Evolutionary conservation across 2,797 vertebrate species (phyloP).

Genomic region (Rhinogobio ventralis): DNA sequence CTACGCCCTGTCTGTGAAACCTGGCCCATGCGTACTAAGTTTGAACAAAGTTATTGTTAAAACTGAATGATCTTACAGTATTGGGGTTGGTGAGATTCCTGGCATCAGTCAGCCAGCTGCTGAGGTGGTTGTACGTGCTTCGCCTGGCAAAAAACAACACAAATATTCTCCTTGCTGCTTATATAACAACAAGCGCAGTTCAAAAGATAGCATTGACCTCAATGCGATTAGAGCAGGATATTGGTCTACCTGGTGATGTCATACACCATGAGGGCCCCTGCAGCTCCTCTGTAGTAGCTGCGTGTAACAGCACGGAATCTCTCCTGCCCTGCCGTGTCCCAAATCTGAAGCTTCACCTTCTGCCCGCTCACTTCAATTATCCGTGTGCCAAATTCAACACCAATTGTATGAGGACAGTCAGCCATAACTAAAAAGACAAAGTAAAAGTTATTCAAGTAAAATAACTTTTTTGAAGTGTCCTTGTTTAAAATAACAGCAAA

Average conservation of each 20-base stretch:
- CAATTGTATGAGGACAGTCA: slow-evolving; percentile 98
- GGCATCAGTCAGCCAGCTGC: slow-evolving; percentile 90
- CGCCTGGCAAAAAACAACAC: slow-evolving; percentile 69
- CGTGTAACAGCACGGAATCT: slow-evolving; percentile 95
- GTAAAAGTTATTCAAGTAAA: neutral
- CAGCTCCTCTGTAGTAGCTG: slow-evolving; percentile 97
- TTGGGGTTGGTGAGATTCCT: slow-evolving; percentile 89
- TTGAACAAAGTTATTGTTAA: neutral
- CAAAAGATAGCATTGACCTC: neutral
- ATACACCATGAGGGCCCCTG: slow-evolving; percentile 97
- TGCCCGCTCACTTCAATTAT: slow-evolving; percentile 98
- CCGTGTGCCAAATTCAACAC: slow-evolving; percentile 96
- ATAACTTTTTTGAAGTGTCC: neutral
- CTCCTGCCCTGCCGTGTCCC: slow-evolving; percentile 98
- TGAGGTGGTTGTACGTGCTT: slow-evolving; percentile 99
- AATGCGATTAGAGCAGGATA: neutral
- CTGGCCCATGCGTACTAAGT: neutral
- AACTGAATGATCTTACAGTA: slow-evolving; percentile 84
- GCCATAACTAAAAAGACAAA: slow-evolving; percentile 88
- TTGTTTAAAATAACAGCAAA: neutral
- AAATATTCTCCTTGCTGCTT: neutral
- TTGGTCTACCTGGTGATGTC: slow-evolving; percentile 93
- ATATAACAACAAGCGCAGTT: neutral
- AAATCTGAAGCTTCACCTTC: slow-evolving; percentile 99
- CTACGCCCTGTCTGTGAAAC: no score